Base-by-base conservation (phyloP, 1,140 invertebrate species). In the Idris sp. region DNA sequence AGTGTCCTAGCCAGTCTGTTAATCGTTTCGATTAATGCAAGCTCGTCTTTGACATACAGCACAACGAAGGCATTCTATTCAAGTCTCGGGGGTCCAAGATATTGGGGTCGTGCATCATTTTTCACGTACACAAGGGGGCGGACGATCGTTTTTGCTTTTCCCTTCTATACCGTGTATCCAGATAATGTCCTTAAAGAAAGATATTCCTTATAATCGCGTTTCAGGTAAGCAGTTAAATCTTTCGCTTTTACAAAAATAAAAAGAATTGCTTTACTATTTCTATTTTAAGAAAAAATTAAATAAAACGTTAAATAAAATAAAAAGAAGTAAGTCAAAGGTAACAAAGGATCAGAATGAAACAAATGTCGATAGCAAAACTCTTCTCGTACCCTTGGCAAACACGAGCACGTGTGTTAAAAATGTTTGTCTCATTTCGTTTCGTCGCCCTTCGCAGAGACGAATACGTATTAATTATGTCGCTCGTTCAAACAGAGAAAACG, bases 111-210 rank as follows among this genome's bases (percentile, higher is more conserved):
- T 84, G 84, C 84, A 86, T 86, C 85, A 86, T 86, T 86, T 86
- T 86, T 86, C 85, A 86, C 84, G 83, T 86, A 85, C 82, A 81
- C 81, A 78, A 84, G 80, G 82, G 84, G 84, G 85, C 80, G 85
- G 79, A 79, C 75, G 79, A 82, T 64, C 80, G 81, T 86, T 86
- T 86, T 86, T 86, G 81, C 79, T 72, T 75, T 77, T 81, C 75
- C 80, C 77, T 75, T 67, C 68, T 59, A 69, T 67, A 71, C 68
- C 77, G 62, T 64, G 78, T 76, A 81, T 82, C 78, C 79, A 82
- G 84, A 86, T 85, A 86, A 86, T 86, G 83, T 85, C 83, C 83
- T 86, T 86, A 86, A 86, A 86, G 83, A 83, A 78, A 76, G 83
- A 86, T 85, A 86, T 86, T 78, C 82, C 77, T 79, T 74, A 79